Evolutionary conservation across 53 echinoderm and acorn worm species (phyloP).

Genomic region (Apostichopus leukothele): DNA sequence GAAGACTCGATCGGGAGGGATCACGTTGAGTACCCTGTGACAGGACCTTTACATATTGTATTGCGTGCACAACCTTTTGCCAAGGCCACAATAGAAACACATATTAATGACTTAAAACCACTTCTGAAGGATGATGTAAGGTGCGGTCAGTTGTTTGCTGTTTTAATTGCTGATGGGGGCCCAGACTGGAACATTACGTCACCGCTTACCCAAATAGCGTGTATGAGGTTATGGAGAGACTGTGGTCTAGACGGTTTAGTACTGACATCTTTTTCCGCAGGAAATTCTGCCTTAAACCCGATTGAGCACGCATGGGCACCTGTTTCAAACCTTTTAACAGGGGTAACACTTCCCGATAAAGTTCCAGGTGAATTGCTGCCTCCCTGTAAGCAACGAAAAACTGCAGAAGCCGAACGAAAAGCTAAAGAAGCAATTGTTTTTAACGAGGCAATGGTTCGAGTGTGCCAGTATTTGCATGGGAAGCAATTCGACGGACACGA

Average conservation of each 20-base stretch:
- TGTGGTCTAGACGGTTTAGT: constrained; percentile 43
- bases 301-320: constrained; percentile 59
- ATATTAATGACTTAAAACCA: constrained; percentile 47
- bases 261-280: neutral
- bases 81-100: constrained; percentile 34
- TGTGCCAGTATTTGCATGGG: constrained; percentile 7
- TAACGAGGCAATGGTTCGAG: constrained; percentile 1
- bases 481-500: constrained; percentile 8
- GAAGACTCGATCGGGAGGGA: neutral
- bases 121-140: constrained; percentile 18
- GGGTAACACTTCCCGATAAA: constrained; percentile 38
- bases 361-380: neutral
- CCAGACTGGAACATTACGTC: constrained; percentile 52
- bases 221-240: constrained; percentile 39
- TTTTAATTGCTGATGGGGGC: constrained; percentile 50
- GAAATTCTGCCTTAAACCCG: constrained; percentile 53
- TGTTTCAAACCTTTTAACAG: constrained; percentile 43
- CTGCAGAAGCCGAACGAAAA: constrained; percentile 9
- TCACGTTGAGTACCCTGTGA: constrained; percentile 8
- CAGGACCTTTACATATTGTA: constrained; percentile 25
- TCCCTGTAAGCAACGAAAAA: constrained; percentile 7
- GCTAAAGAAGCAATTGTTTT: constrained; percentile 9
- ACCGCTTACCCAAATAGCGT: constrained; percentile 8
- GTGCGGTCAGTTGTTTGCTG: constrained; percentile 14
- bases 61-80: constrained; percentile 40